phyloP scores from a whole-genome alignment of 2,888 invertebrate genomes.

The Lycocerus yunnanus region DNA sequence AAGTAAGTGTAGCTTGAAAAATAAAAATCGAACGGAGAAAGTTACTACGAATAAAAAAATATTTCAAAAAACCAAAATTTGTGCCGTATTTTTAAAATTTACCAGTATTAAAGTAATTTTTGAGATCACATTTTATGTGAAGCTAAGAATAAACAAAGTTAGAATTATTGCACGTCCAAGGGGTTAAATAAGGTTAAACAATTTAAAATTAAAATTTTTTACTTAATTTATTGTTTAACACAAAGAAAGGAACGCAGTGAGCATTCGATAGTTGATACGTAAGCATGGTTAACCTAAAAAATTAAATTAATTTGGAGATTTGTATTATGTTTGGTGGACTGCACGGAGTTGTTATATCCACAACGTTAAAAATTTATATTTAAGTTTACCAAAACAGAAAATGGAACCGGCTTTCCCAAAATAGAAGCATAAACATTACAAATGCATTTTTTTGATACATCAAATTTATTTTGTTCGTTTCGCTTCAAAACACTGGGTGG shows the following conservation, averaged over 20 bases:
- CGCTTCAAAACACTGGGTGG: not conserved
- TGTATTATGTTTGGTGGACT: not conserved
- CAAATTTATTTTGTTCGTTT: not conserved
- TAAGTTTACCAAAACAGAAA: not conserved
- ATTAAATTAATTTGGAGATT: not conserved
- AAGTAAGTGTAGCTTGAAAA: conserved; percentile 40
- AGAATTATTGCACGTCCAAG: not conserved
- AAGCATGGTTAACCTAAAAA: not conserved
- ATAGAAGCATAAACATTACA: not conserved
- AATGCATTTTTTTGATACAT: not conserved
- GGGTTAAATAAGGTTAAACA: not conserved
- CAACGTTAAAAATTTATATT: not conserved
- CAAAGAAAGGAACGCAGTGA: not conserved
- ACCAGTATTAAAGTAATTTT: not conserved
- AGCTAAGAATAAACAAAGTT: not conserved
- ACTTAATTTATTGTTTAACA: not conserved
- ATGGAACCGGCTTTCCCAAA: not conserved
- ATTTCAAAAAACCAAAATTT: not conserved
- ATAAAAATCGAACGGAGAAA: not conserved
- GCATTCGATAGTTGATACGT: not conserved
- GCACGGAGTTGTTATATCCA: not conserved
- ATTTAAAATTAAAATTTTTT: not conserved
- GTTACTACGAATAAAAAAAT: not conserved
- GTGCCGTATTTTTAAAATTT: not conserved
- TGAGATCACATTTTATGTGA: not conserved